Percentiles rank a stretch among this genome's conserved stretches.
phyloP scores from a whole-genome alignment of 2,888 invertebrate genomes.

The Tuberolachnus salignus region DNA sequence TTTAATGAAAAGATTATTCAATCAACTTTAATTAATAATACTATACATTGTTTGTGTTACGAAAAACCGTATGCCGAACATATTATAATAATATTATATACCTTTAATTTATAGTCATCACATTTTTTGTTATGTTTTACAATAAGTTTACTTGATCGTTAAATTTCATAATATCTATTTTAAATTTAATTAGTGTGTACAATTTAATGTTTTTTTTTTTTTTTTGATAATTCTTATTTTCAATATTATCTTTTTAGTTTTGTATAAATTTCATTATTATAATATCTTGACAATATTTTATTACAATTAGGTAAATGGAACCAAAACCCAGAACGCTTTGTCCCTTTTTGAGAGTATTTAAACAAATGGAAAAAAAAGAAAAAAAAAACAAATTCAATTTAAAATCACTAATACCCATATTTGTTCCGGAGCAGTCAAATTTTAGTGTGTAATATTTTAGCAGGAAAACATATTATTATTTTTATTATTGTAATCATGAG shows the following conservation, averaged over 20 bases:
- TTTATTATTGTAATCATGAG: conserved; percentile 13
- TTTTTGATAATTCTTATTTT: background rate
- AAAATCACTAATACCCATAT: conserved; percentile 3
- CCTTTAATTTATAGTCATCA: background rate
- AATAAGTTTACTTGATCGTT: conserved; percentile 16
- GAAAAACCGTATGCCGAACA: too few relatives aligned
- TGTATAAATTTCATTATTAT: conserved; percentile 9
- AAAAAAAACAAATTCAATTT: background rate
- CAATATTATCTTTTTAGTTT: conserved; percentile 13
- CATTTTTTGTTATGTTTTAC: conserved; percentile 5
- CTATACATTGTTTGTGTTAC: too few relatives aligned
- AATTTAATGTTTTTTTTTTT: background rate
- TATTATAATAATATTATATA: background rate
- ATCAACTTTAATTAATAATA: too few relatives aligned
- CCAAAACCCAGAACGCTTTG: background rate
- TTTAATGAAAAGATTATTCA: background rate
- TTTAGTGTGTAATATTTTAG: conserved; percentile 26
- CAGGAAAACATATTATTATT: conserved; percentile 18
- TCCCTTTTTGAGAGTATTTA: background rate
- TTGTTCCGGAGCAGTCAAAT: background rate
- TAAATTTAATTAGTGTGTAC: background rate
- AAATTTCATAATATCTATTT: background rate
- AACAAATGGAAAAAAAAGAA: background rate
- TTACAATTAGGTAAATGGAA: background rate
- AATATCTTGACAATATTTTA: background rate